These are phyloP conservation scores for Antennarius maculatus DNA, from an alignment of 2,797 vertebrate species.

Conservation along the genomic window DNA sequence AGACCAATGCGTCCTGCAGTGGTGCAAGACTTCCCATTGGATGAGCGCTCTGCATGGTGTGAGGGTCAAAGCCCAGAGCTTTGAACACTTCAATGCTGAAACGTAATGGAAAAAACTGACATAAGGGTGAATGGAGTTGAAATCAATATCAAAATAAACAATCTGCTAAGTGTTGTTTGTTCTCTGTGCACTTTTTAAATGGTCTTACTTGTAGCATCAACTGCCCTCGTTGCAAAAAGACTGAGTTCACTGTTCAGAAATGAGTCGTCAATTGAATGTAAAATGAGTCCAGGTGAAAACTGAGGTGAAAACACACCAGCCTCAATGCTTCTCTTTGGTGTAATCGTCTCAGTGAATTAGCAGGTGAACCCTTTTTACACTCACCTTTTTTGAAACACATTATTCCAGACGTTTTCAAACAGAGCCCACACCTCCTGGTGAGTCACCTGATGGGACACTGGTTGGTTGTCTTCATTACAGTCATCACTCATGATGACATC, in stretches of 20 bases:
- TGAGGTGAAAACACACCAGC: too few species aligned
- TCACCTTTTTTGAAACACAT: constrained; percentile 86
- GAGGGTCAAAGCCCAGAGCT: constrained; percentile 75
- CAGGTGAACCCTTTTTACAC: background rate
- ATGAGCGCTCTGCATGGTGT: constrained; percentile 58
- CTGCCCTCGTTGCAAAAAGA: background rate
- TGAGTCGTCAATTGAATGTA: too few species aligned
- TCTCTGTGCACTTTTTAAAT: background rate
- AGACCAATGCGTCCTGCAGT: constrained; percentile 73
- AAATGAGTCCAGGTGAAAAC: too few species aligned
- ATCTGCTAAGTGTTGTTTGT: background rate
- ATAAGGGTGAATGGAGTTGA: constrained; percentile 32
- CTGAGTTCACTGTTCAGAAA: too few species aligned
- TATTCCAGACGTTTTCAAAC: constrained; percentile 90
- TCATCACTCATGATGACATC: constrained; percentile 74
- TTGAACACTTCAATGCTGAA: constrained; percentile 79
- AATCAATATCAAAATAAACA: constrained; percentile 43
- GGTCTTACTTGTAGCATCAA: background rate
- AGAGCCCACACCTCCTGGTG: constrained; percentile 89
- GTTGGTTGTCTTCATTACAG: constrained; percentile 55
- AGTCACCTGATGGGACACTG: constrained; percentile 51
- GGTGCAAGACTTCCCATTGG: constrained; percentile 69
- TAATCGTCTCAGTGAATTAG: background rate
- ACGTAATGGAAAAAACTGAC: constrained; percentile 55
- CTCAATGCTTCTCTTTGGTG: too few species aligned